Percentiles rank a stretch among this genome's conserved stretches.
phyloP scores from a whole-genome alignment of 2,113 vertebrate species.

The Oxyura jamaicensis region DNA sequence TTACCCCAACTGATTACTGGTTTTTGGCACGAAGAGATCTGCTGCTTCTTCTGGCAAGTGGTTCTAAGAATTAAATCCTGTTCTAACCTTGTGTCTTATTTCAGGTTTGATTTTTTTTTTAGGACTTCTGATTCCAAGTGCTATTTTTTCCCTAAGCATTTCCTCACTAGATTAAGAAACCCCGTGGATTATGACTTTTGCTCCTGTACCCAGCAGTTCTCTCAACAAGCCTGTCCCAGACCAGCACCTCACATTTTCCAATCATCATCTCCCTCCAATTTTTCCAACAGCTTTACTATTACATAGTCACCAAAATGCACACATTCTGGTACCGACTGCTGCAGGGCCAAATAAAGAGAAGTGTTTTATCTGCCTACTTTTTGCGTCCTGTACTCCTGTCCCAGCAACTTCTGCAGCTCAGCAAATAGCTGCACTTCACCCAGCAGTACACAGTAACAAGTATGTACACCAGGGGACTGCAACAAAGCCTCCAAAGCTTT shows the following conservation, averaged over 20 bases:
- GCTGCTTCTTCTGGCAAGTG: background rate
- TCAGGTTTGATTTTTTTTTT: background rate
- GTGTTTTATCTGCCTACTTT: background rate
- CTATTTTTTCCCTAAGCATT: background rate
- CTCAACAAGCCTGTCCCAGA: background rate
- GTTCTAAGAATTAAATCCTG: background rate
- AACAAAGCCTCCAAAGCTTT: background rate
- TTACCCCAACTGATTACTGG: no score
- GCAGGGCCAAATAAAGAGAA: background rate
- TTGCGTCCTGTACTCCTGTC: background rate
- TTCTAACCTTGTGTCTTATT: background rate
- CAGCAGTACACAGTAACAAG: slow-evolving; percentile 19
- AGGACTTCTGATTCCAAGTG: background rate
- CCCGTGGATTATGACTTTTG: background rate
- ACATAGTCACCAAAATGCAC: background rate
- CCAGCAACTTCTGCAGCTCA: slow-evolving; percentile 18
- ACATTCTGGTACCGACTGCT: background rate
- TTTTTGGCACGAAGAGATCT: background rate
- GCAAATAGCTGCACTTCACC: background rate
- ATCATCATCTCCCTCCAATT: background rate
- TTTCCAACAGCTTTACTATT: background rate
- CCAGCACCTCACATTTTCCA: background rate
- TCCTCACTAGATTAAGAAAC: background rate
- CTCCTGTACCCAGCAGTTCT: background rate
- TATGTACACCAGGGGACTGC: background rate